Conservation (phyloP, 2,797 vertebrate species). For the Premnoplex brunnescens region DNA sequence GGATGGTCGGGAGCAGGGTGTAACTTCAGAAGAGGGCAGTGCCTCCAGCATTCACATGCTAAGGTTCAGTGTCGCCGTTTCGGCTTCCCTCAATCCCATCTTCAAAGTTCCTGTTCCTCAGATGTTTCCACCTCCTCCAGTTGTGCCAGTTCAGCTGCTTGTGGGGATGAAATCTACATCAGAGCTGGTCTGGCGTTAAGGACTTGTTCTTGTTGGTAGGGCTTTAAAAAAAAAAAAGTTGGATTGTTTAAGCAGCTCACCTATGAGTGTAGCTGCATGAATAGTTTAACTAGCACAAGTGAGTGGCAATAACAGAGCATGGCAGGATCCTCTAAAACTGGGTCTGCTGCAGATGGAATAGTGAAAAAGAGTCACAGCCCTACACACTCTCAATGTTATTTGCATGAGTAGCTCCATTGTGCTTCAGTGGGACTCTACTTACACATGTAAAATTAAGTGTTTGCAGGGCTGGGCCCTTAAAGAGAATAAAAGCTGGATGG, state of each 20-base stretch:
- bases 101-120: constrained; percentile 49
- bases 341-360: constrained; percentile 1
- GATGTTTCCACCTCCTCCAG: constrained; percentile 48
- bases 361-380: constrained; percentile 21
- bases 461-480: constrained; percentile 24
- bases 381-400: constrained; percentile 7
- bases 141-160: constrained; percentile 38
- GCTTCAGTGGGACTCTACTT: constrained; percentile 48
- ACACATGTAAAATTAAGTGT: constrained; percentile 48
- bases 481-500: background rate
- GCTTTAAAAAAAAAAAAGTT: background rate
- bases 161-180: background rate
- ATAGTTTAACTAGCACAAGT: background rate
- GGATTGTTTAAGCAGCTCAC: background rate
- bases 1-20: background rate
- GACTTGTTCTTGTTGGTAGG: background rate
- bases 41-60: background rate
- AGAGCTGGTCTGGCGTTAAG: background rate
- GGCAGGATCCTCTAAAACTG: constrained; percentile 33
- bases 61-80: background rate
- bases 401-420: constrained; percentile 59
- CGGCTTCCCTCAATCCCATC: background rate
- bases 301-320: background rate
- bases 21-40: background rate
- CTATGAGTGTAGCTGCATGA: background rate